Conservation (phyloP, 2,113 vertebrate species). For the Alces alces region DNA sequence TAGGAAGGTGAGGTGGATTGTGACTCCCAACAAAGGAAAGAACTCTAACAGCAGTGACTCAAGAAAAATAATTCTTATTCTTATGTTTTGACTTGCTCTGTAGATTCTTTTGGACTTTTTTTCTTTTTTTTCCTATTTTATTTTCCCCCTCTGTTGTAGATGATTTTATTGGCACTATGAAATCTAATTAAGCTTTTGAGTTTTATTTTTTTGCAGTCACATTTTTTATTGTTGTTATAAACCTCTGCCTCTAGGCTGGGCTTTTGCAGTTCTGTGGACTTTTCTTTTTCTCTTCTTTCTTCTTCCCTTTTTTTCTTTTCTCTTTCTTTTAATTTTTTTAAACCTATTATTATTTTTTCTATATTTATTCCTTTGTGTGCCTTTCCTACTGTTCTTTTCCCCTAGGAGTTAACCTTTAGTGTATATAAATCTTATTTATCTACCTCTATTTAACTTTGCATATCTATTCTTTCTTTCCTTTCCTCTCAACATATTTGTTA, state of each 20-base stretch:
- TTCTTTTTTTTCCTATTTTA: not conserved
- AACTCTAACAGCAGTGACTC: not conserved
- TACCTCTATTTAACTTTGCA: not conserved
- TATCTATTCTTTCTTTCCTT: not conserved
- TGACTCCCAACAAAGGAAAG: not conserved
- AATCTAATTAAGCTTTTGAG: not conserved
- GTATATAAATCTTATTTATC: not conserved
- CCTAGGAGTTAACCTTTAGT: not conserved
- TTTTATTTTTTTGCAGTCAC: not conserved
- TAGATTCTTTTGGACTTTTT: not conserved
- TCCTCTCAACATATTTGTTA: not conserved
- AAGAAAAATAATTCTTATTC: not conserved
- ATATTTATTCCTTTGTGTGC: not conserved
- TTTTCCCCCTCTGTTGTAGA: not conserved
- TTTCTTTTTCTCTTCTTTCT: not conserved
- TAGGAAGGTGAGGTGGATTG: not conserved
- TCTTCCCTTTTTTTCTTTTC: not conserved
- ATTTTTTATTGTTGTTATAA: not conserved
- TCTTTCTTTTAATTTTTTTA: not conserved
- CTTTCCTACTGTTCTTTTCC: not conserved
- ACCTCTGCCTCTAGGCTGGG: not conserved
- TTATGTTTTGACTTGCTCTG: not conserved
- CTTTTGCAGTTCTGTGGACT: not conserved
- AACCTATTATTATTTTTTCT: not conserved
- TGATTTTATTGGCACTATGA: not conserved